Base-by-base conservation (phyloP, 2,113 vertebrate species). In the Panthera uncia region DNA sequence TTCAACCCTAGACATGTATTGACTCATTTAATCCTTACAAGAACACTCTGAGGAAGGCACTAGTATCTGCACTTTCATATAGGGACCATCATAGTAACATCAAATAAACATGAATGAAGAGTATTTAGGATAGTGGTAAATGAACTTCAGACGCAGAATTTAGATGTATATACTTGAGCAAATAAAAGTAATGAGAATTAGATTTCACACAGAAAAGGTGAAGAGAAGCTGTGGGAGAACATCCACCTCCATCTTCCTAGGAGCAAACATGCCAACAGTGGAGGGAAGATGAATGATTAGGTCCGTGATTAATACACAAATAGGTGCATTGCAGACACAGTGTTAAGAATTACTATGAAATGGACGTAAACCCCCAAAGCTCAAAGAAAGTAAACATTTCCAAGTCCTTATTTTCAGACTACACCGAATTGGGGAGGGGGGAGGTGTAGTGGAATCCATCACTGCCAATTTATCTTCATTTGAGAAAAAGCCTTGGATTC, bases 61-160 rank as follows among this genome's bases (percentile, higher is more conserved):
- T 78, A 52, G 69, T 92, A 65, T 33, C 71, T 94, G 63, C 19
- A 91, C 48, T 87, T 76, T 74, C 78, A 69, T 36, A 33, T 4
- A 89, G 52, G 25, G 33, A 83, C 16, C 29, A 7, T 45, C 63
- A 55, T 21, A 63, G 50, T 55, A 66, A 52, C 16, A 18, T 79
- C 92, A 92, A 63, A 21, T 12, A 38, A 27, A 73, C 9, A n/a
- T 38, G 27, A 69, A 63, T 41, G 15, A 92, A 41, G 38, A 19
- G 7, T 69, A 63, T 82, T 69, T 94, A 61, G 33, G 71, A 52
- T 63, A 73, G 65, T 57, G 15, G 27, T 23, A 73, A 86, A n/a
- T 68, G 80, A 93, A 87, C 27, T 68, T 76, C 61, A 93, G 45
- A 89, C 74, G 65, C 96, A 95, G n/a, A 91, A 66, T 41, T 63